Evolutionary conservation across 2,113 vertebrate genomes (phyloP).

Genomic region (Thamnophis sirtalis): DNA sequence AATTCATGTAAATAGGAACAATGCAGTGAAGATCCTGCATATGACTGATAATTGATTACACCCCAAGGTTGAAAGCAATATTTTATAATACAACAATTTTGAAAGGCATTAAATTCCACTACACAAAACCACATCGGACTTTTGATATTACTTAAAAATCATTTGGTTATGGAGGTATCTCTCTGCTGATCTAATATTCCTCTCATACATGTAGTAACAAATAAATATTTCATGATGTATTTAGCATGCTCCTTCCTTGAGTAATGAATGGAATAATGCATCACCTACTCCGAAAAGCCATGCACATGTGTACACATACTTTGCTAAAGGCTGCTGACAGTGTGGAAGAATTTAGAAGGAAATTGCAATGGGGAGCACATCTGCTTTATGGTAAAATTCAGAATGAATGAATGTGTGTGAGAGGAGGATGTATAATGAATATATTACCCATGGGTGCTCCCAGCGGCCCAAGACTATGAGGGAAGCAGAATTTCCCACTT

Average conservation of each 20-base stretch:
- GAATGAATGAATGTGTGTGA: background rate
- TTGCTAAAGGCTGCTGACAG: slow-evolving; percentile 27
- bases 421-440: background rate
- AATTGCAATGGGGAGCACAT: slow-evolving; percentile 20
- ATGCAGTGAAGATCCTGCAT: background rate
- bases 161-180: slow-evolving; percentile 42
- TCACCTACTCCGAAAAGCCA: background rate
- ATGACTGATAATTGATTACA: background rate
- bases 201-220: slow-evolving; percentile 10
- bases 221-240: slow-evolving; percentile 47
- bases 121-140: slow-evolving; percentile 29
- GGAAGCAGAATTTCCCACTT: background rate
- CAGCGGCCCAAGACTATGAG: background rate
- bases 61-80: background rate
- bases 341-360: slow-evolving; percentile 1
- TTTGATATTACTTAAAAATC: slow-evolving; percentile 18
- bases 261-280: slow-evolving; percentile 13
- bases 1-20: background rate
- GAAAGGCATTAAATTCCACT: slow-evolving; percentile 1
- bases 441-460: background rate
- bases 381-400: slow-evolving; percentile 27
- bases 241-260: slow-evolving; percentile 36
- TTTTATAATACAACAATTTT: background rate
- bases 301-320: background rate
- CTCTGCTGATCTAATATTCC: slow-evolving; percentile 44